Conservation (phyloP, 2,888 invertebrate genomes). For the Hypomecis punctinalis region DNA sequence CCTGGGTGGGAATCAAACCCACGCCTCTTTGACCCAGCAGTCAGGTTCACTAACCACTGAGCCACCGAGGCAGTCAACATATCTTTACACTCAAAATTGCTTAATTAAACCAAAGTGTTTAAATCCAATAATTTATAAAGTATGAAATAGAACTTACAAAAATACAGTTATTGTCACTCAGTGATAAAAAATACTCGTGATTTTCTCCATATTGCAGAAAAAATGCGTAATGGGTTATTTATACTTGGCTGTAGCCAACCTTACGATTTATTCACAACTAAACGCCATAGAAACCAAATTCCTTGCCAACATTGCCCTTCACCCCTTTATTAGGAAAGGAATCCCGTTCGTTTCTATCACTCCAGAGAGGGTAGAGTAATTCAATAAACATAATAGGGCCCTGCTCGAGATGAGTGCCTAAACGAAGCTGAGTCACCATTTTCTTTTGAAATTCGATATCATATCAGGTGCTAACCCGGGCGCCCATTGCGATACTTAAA, state of each 20-base stretch:
- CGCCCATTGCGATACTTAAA: slow-evolving; percentile 10
- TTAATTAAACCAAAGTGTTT: too few species aligned
- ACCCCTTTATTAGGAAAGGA: slow-evolving; percentile 47
- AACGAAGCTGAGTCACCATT: slow-evolving; percentile 41
- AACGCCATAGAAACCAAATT: slow-evolving; percentile 20
- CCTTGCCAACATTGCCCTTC: slow-evolving; percentile 42
- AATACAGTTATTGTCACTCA: too few species aligned
- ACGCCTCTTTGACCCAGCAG: too few species aligned
- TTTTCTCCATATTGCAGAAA: too few species aligned
- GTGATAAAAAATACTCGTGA: too few species aligned
- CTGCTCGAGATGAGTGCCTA: slow-evolving; percentile 39
- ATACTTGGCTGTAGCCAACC: background rate
- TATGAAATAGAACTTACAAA: too few species aligned
- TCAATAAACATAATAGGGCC: slow-evolving; percentile 52
- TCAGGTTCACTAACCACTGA: too few species aligned
- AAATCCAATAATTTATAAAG: too few species aligned
- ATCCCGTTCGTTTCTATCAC: slow-evolving; percentile 45
- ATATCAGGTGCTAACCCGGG: slow-evolving; percentile 22
- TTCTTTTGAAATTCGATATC: slow-evolving; percentile 35
- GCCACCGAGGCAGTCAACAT: too few species aligned
- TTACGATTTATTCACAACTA: slow-evolving; percentile 5
- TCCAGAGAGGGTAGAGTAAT: slow-evolving; percentile 49
- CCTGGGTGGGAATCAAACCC: too few species aligned
- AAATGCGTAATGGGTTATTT: background rate
- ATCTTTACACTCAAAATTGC: too few species aligned